phyloP scores from a whole-genome alignment of 2,888 invertebrate species.

The Timandra comae region DNA sequence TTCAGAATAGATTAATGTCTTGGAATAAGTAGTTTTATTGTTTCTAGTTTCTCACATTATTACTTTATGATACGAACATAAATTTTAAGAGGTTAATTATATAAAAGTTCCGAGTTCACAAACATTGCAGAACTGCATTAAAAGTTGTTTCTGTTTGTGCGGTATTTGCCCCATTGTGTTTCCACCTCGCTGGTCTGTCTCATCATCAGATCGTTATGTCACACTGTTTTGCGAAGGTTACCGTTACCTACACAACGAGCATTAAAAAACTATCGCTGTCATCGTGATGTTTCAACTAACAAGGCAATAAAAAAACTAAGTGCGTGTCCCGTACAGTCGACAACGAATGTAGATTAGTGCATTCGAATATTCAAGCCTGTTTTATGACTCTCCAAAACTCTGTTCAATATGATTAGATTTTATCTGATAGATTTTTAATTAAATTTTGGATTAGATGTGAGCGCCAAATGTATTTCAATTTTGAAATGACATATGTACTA shows the following conservation, averaged over 20 bases:
- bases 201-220: slow-evolving; percentile 54
- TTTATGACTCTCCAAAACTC: too few relatives aligned
- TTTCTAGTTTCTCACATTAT: slow-evolving; percentile 4
- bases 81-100: slow-evolving; percentile 10
- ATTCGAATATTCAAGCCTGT: too few relatives aligned
- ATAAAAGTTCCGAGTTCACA: slow-evolving; percentile 34
- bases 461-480: too few relatives aligned
- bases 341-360: too few relatives aligned
- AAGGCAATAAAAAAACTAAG: background rate
- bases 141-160: slow-evolving; percentile 29
- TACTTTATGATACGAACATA: slow-evolving; percentile 1
- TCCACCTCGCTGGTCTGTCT: slow-evolving; percentile 52
- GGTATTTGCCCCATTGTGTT: slow-evolving; percentile 54
- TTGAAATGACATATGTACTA: too few relatives aligned
- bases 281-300: slow-evolving; percentile 9
- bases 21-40: too few relatives aligned
- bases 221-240: slow-evolving; percentile 42
- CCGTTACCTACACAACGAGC: slow-evolving; percentile 18
- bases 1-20: too few relatives aligned
- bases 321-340: too few relatives aligned
- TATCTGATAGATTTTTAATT: too few relatives aligned
- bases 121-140: slow-evolving; percentile 41
- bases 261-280: slow-evolving; percentile 14
- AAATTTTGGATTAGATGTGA: too few relatives aligned
- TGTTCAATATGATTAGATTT: too few relatives aligned